Base-by-base conservation (phyloP, 1,140 invertebrate genomes). In the Drosophila repletoides region DNA sequence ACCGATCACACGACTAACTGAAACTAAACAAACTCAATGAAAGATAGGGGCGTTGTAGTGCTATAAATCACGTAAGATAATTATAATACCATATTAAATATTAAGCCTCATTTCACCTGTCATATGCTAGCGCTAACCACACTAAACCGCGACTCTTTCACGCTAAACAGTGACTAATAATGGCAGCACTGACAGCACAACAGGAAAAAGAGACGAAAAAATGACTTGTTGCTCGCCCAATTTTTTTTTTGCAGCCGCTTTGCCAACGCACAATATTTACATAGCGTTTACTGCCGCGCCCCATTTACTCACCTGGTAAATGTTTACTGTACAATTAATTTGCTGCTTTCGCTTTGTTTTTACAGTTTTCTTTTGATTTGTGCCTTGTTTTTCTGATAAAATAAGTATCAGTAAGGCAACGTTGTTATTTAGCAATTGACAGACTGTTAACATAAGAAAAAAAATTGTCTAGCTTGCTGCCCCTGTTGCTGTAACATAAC, bases 221-320 rank as follows among this genome's bases (percentile, higher is more conserved):
- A 64, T 24, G 59, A 76, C 77, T 83, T 83, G 77, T 83, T 83
- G 77, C 77, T 66, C 34, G 52, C 55, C n/a, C 21, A 64, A 63
- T 34, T 52, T n/a, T n/a, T n/a, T n/a, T n/a, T n/a, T 34, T 12
- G 49, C 59, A 49, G 49, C 43, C 52, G 56, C 9, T 10, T n/a
- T 76, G 76, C 76, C 76, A 81, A 75, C 76, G 46, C 56, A 70
- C 64, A 34, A 24, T 64, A 66, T 67, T 77, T 77, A 70, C 75
- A 53, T 49, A 64, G 41, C 6, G 43, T 17, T 29, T 12, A 21
- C 19, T 33, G 43, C 36, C 56, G 41, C 45, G 17, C 17, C 46
- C 46, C 12, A 36, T 40, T 61, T 52, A 71, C 76, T 75, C 15
- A 80, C 76, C 76, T 72, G 66, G 48, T 33, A 26, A 52, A 33